Percentiles rank a stretch among this genome's conserved stretches.
Evolutionary conservation across 1,140 invertebrate species (phyloP).

Genomic region (Drosophila parabipectinata): DNA sequence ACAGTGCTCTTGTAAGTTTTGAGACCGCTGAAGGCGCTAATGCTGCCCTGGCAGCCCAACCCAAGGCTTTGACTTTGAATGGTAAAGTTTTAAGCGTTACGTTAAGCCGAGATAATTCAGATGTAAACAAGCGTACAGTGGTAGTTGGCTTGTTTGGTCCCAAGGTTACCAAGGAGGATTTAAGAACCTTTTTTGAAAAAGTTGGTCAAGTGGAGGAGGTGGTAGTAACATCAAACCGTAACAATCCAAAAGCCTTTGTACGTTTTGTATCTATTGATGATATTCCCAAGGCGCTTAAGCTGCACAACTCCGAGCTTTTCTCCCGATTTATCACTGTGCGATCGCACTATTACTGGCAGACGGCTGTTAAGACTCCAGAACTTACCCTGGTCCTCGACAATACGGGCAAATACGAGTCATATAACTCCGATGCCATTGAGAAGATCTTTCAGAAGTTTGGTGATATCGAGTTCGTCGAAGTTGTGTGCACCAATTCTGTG

Average conservation of each 20-base stretch:
- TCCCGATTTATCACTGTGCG: slow-evolving; percentile 58
- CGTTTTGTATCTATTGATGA: slow-evolving; percentile 29
- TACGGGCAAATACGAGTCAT: slow-evolving; percentile 35
- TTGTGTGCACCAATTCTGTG: slow-evolving; percentile 46
- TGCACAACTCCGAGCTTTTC: slow-evolving; percentile 55
- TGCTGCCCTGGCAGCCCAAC: slow-evolving; percentile 52
- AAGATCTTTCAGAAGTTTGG: slow-evolving; percentile 65
- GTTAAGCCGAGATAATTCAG: neutral
- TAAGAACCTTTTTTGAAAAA: slow-evolving; percentile 42
- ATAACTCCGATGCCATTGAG: slow-evolving; percentile 32
- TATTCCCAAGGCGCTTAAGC: slow-evolving; percentile 35
- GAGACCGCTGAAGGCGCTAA: slow-evolving; percentile 39
- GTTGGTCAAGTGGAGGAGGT: slow-evolving; percentile 54
- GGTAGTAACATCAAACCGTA: slow-evolving; percentile 28
- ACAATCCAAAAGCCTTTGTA: slow-evolving; percentile 39
- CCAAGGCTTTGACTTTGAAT: slow-evolving; percentile 43
- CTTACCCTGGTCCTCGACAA: slow-evolving; percentile 54
- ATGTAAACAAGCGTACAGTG: slow-evolving; percentile 36
- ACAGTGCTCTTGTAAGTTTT: slow-evolving; percentile 42
- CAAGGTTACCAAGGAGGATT: slow-evolving; percentile 27
- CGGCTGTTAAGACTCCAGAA: neutral
- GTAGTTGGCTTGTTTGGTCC: slow-evolving; percentile 44
- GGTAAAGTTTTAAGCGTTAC: slow-evolving; percentile 23
- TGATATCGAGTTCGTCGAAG: slow-evolving; percentile 39
- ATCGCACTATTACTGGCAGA: neutral